phyloP scores from a whole-genome alignment of 2,797 vertebrate species.

The Prionace glauca region DNA sequence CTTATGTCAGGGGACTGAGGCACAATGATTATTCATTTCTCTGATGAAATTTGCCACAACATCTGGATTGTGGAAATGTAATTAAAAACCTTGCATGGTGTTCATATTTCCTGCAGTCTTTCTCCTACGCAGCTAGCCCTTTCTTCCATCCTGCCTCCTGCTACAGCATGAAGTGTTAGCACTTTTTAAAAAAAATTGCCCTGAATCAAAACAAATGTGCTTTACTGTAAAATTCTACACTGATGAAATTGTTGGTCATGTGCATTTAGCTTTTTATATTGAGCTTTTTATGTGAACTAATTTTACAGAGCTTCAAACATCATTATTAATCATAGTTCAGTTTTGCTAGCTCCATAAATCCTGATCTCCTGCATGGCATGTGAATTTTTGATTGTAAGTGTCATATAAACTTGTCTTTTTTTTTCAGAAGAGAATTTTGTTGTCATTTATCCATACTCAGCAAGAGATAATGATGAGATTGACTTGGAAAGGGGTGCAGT shows the following conservation, averaged over 20 bases:
- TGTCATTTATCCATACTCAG: slow-evolving; percentile 83
- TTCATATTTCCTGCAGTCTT: slow-evolving; percentile 23
- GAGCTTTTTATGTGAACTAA: background rate
- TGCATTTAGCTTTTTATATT: background rate
- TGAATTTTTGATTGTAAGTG: background rate
- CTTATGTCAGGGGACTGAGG: background rate
- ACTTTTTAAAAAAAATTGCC: background rate
- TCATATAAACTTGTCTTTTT: background rate
- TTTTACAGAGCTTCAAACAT: slow-evolving; percentile 14
- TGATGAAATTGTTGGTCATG: background rate
- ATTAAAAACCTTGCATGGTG: slow-evolving; percentile 18
- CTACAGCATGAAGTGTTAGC: slow-evolving; percentile 20
- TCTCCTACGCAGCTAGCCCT: background rate
- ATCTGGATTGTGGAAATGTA: slow-evolving; percentile 12
- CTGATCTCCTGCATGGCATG: background rate
- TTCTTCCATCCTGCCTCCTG: background rate
- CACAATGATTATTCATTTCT: background rate
- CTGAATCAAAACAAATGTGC: background rate
- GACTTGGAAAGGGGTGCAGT: slow-evolving; percentile 84
- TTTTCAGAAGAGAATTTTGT: slow-evolving; percentile 85
- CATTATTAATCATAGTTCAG: slow-evolving; percentile 9
- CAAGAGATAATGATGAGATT: slow-evolving; percentile 90
- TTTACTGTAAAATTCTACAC: background rate
- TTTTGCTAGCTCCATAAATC: background rate
- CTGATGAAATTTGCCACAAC: background rate